Evolutionary conservation across 2,113 vertebrate species (phyloP), one percentile per base, ranked within the genome.

Genomic region (Nansenia antarctica): DNA sequence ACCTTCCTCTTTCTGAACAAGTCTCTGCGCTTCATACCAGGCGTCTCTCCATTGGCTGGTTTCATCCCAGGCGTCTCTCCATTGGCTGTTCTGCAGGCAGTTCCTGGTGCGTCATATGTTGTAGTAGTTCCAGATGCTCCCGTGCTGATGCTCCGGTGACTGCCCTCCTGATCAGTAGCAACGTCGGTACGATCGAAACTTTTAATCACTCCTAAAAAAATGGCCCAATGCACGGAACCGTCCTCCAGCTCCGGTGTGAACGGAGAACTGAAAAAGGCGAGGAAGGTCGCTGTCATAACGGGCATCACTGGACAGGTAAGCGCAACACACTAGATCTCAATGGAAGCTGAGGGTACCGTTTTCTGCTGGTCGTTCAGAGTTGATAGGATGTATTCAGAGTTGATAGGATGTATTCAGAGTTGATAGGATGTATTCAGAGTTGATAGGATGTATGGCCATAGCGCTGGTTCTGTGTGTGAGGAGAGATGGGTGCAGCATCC

Each of bases 291-390:
- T 0, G 47, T 92, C 6, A 87, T 92, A 67, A 92, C 91, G 30
- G 91, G 91, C 70, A 91, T 92, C 81, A 92, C 90, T 29, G 91
- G 90, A 3, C 91, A 92, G 91, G 91, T 92, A 87, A 72, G 49
- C 9, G 65, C 61, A 63, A 12, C 6, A 15, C 2, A 31, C 20
- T 9, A 27, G 34, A 39, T 24, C 3, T 3, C 15, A 59, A 55
- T 55, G 11, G 2, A 29, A 27, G 15, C 3, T 18, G 3, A n/a
- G 12, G n/a, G n/a, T n/a, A n/a, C 5, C 8, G 8, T 8, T 47
- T 47, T 47, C 2, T 37, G 35, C 6, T 47, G 14, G 42, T 18
- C n/a, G 5, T 18, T 18, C 12, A 37, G n/a, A 12, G 1, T 47
- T n/a, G 14, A 55, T 1, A 12, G 26, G 14, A 55, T 27, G 26